phyloP scores from a whole-genome alignment of 2,113 vertebrate genomes.

The Phodopus roborovskii region DNA sequence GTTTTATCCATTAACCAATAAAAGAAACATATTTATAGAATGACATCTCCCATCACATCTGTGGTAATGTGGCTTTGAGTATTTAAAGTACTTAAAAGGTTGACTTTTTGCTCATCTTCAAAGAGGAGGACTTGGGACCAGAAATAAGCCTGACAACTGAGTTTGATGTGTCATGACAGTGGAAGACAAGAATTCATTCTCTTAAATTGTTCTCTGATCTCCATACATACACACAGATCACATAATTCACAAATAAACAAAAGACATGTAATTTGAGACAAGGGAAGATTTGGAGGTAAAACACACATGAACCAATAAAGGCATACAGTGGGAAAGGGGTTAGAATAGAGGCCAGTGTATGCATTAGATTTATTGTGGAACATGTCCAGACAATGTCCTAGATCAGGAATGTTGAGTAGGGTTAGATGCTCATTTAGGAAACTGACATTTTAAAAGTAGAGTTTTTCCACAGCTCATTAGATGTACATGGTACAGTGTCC shows the following conservation, averaged over 20 bases:
- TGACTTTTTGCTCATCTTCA: neutral
- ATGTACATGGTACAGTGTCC: neutral
- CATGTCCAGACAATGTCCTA: neutral
- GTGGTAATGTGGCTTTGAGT: neutral
- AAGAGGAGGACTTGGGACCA: neutral
- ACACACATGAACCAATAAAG: neutral
- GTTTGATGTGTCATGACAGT: neutral
- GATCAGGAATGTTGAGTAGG: neutral
- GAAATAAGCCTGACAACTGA: neutral
- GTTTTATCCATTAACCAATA: too few species aligned
- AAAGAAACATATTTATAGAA: too few species aligned
- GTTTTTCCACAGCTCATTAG: neutral
- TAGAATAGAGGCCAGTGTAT: neutral
- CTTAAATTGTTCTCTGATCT: neutral
- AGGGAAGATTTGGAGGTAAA: conserved; percentile 17
- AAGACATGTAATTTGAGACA: neutral
- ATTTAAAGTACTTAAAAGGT: neutral
- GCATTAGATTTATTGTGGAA: neutral
- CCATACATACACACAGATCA: neutral
- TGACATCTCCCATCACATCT: neutral
- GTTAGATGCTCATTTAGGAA: neutral
- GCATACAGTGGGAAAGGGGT: neutral
- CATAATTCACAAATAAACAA: neutral
- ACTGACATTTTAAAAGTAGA: neutral
- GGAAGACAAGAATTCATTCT: neutral